Percentiles rank a stretch among this genome's conserved stretches.
These are phyloP conservation scores for Oasisia sp. DNA, from an alignment of 2,888 invertebrate genomes.

Conservation along the genomic window DNA sequence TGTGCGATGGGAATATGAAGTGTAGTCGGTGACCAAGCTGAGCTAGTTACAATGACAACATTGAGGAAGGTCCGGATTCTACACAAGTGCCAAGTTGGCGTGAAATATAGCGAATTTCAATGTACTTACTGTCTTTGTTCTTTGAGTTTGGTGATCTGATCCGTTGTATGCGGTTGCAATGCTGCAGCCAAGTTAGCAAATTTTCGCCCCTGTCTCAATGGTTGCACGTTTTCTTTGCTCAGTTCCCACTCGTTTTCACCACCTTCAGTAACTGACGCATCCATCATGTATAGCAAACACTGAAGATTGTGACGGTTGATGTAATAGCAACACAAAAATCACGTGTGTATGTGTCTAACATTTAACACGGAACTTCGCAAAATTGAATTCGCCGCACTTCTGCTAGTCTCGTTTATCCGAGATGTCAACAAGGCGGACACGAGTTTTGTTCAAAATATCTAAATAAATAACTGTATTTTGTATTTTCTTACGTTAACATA, in stretches of 20 bases:
- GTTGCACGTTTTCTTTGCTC: constrained; percentile 93
- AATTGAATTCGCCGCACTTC: background rate
- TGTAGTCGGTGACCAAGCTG: no score
- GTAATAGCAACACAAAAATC: background rate
- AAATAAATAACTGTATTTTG: background rate
- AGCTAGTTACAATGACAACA: no score
- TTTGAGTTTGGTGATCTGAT: constrained; percentile 18
- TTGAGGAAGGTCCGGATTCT: background rate
- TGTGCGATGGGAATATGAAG: no score
- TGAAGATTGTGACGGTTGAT: background rate
- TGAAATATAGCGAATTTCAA: background rate
- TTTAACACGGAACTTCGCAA: background rate
- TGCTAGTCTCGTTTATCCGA: no score
- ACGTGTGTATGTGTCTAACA: background rate
- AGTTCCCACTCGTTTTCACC: constrained; percentile 66
- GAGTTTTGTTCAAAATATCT: background rate
- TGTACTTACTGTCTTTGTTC: constrained; percentile 32
- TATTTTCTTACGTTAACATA: background rate
- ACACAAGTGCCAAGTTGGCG: background rate
- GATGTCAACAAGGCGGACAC: background rate
- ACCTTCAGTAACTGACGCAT: background rate
- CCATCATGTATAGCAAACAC: background rate
- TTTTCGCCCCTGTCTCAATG: constrained; percentile 87
- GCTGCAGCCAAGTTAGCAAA: constrained; percentile 82
- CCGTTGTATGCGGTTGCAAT: constrained; percentile 65